A percentile compares a stretch with the other conserved stretches of the same genome.
phyloP scores from a whole-genome alignment of 2,888 invertebrate species.

The Dendrolimus pini region DNA sequence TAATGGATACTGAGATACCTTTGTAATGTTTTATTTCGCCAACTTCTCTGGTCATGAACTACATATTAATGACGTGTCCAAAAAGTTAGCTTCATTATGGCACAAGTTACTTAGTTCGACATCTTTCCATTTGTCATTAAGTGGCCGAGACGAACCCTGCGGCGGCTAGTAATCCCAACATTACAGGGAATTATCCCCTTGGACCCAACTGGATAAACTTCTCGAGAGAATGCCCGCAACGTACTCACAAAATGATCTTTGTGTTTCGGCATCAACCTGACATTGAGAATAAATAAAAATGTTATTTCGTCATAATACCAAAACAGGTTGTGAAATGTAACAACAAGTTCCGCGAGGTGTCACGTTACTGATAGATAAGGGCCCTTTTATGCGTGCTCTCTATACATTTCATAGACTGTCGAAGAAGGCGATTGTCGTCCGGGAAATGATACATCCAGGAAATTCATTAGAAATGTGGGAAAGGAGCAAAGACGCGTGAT shows the following conservation, averaged over 20 bases:
- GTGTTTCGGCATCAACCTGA: conserved; percentile 19
- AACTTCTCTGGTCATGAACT: conserved; percentile 9
- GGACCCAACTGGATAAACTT: conserved; percentile 24
- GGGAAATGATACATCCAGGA: conserved; percentile 12
- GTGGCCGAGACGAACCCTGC: conserved; percentile 27
- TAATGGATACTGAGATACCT: neutral
- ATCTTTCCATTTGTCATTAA: conserved; percentile 47
- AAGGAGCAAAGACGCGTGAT: conserved; percentile 35
- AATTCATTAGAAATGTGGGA: conserved; percentile 27
- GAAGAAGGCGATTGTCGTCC: too few species aligned
- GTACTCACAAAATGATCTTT: conserved; percentile 19
- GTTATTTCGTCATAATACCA: conserved; percentile 21
- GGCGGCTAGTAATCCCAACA: conserved; percentile 45
- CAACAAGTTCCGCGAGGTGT: neutral
- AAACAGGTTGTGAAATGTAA: conserved; percentile 26
- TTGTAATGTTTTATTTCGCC: neutral
- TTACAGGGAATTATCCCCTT: conserved; percentile 48
- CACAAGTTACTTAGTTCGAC: conserved; percentile 32
- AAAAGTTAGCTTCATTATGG: conserved; percentile 28
- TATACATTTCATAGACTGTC: too few species aligned
- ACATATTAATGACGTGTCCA: conserved; percentile 28
- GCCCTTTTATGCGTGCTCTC: too few species aligned
- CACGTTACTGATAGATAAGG: too few species aligned
- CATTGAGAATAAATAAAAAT: conserved; percentile 27
- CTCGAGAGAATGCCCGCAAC: conserved; percentile 31